Percentiles rank a stretch among this genome's conserved stretches.
Conservation (phyloP, 2,113 vertebrate genomes). For the Malurus cyaneus region DNA sequence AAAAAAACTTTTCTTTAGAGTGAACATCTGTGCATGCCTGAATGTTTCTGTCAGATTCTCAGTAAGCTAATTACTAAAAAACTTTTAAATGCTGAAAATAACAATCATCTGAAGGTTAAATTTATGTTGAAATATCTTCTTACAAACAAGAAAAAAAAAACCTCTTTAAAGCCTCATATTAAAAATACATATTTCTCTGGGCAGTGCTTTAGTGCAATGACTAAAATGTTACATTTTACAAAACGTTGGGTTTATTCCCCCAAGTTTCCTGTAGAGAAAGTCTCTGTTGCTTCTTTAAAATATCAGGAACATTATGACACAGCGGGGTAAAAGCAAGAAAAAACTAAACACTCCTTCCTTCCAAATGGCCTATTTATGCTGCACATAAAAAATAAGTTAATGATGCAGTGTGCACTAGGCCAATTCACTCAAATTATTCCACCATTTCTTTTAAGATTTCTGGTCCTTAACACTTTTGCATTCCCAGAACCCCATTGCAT, state of each 20-base stretch:
- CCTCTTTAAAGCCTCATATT: constrained; percentile 33
- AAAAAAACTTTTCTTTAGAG: background rate
- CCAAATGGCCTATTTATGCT: background rate
- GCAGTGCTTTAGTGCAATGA: background rate
- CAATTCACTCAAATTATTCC: background rate
- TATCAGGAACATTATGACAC: constrained; percentile 24
- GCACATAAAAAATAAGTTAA: background rate
- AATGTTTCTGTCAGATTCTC: background rate
- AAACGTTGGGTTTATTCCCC: background rate
- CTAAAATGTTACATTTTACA: constrained; percentile 18
- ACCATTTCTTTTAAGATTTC: background rate
- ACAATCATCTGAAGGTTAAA: constrained; percentile 25
- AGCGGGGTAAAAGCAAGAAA: constrained; percentile 16
- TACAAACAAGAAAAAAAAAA: background rate
- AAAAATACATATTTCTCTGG: constrained; percentile 55
- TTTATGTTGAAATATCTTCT: constrained; percentile 16
- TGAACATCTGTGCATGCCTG: background rate
- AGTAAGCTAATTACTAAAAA: constrained; percentile 1
- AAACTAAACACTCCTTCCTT: background rate
- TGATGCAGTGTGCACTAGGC: background rate
- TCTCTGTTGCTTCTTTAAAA: background rate
- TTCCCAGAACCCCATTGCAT: background rate
- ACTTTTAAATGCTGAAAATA: constrained; percentile 3
- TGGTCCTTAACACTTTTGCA: background rate
- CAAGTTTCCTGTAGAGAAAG: constrained; percentile 33